Percentiles rank a stretch among this genome's conserved stretches.
Evolutionary conservation across 2,888 invertebrate species (phyloP).

Genomic region (Rhamnusium bicolor): DNA sequence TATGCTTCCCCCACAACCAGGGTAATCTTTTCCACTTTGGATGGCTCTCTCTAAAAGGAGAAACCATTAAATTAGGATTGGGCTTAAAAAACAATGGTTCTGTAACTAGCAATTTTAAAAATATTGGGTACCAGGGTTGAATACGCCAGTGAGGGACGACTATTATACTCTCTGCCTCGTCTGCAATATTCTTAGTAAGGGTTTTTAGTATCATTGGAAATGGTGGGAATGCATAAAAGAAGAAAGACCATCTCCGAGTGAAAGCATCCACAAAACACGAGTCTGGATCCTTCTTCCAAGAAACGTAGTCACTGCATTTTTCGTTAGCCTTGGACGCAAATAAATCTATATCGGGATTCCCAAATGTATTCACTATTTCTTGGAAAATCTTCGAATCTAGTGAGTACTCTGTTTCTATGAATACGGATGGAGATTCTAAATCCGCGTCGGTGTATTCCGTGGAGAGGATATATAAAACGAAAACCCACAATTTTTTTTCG

Average conservation of each 20-base stretch:
- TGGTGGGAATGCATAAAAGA: conserved; percentile 22
- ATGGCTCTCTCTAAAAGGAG: conserved; percentile 24
- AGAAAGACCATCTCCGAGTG: conserved; percentile 9
- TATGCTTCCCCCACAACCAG: conserved; percentile 21
- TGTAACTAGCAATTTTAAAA: no score
- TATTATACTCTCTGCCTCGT: background rate
- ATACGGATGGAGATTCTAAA: background rate
- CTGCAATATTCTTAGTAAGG: background rate
- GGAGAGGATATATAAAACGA: background rate
- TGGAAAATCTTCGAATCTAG: background rate
- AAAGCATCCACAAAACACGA: conserved; percentile 3
- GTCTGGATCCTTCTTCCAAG: conserved; percentile 26
- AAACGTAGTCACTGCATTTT: no score
- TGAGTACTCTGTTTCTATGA: background rate
- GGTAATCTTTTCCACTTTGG: conserved; percentile 22
- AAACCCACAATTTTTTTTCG: background rate
- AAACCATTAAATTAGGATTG: conserved; percentile 7
- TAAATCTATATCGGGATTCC: background rate
- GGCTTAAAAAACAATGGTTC: conserved; percentile 14
- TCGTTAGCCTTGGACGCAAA: background rate
- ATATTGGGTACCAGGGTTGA: no score
- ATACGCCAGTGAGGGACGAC: background rate
- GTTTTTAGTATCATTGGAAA: background rate
- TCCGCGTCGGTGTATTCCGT: background rate
- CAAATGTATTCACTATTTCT: background rate